Percentiles rank a stretch among this genome's conserved stretches.
phyloP scores from a whole-genome alignment of 2,113 vertebrate genomes.

The Tragulus kanchil region DNA sequence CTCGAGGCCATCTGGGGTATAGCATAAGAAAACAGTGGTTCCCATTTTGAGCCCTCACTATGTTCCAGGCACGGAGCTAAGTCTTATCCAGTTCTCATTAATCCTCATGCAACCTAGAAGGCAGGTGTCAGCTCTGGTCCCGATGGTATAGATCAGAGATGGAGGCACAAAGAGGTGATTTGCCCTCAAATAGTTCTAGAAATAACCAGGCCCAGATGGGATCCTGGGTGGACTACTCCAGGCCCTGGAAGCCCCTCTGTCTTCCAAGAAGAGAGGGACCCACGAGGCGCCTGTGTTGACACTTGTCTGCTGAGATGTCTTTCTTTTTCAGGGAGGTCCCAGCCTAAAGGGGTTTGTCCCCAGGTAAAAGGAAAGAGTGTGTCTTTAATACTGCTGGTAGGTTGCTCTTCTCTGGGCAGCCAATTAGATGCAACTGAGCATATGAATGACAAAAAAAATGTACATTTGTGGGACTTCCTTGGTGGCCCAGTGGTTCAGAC shows the following conservation, averaged over 20 bases:
- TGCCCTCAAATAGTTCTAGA: background rate
- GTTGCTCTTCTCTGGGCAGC: background rate
- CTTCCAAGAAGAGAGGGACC: background rate
- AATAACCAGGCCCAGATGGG: no score
- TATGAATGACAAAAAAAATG: background rate
- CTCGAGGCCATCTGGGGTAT: background rate
- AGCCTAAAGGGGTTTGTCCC: background rate
- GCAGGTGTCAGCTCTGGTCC: background rate
- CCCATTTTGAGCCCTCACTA: background rate
- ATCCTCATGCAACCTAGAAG: background rate
- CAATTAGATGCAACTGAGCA: background rate
- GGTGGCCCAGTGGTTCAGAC: no score
- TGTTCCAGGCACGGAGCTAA: background rate
- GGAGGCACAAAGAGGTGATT: background rate
- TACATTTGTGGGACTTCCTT: background rate
- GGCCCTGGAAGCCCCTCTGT: background rate
- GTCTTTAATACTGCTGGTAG: background rate
- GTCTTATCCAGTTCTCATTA: background rate
- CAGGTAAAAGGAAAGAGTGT: background rate
- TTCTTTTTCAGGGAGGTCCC: background rate
- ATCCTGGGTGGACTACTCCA: background rate
- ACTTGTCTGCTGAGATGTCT: background rate
- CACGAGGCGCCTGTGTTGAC: background rate
- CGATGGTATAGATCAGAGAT: background rate
- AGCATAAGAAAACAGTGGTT: background rate